phyloP scores from a whole-genome alignment of 2,797 vertebrate genomes.

The Remorina albescens region DNA sequence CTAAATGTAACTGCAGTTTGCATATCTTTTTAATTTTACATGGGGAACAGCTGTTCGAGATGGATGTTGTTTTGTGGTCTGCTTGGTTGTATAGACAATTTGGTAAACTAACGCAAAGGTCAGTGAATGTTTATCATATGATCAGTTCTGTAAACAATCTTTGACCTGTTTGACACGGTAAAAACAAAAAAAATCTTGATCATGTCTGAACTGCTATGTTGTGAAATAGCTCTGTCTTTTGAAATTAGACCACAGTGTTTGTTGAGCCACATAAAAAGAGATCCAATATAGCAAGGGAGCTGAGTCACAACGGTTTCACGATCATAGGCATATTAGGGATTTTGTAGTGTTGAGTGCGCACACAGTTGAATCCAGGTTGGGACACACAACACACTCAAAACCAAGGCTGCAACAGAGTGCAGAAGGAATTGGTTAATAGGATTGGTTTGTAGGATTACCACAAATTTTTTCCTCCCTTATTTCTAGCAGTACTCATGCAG shows the following conservation, averaged over 20 bases:
- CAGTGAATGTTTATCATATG: not conserved
- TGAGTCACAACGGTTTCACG: constrained; percentile 37
- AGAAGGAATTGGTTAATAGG: not conserved
- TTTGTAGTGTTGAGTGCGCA: constrained; percentile 10
- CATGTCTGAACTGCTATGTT: constrained; percentile 14
- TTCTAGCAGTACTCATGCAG: not conserved
- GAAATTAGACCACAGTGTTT: constrained; percentile 37
- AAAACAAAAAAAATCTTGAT: constrained; percentile 14
- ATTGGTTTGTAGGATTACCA: not conserved
- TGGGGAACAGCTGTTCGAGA: not conserved
- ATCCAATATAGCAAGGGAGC: constrained; percentile 14
- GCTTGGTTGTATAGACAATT: too few relatives aligned
- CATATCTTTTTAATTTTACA: not conserved
- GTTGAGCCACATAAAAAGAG: constrained; percentile 34
- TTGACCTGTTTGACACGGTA: constrained; percentile 15
- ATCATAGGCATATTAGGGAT: constrained; percentile 24
- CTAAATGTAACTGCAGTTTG: not conserved
- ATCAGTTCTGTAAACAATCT: constrained; percentile 29
- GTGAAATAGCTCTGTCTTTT: constrained; percentile 22
- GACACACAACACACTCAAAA: not conserved
- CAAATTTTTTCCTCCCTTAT: not conserved
- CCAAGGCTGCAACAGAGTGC: not conserved
- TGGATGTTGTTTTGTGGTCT: not conserved
- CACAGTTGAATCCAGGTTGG: not conserved
- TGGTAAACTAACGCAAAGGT: too few relatives aligned